Evolutionary conservation across 2,113 vertebrate species (phyloP).

Genomic region (Gopherus evgoodei): DNA sequence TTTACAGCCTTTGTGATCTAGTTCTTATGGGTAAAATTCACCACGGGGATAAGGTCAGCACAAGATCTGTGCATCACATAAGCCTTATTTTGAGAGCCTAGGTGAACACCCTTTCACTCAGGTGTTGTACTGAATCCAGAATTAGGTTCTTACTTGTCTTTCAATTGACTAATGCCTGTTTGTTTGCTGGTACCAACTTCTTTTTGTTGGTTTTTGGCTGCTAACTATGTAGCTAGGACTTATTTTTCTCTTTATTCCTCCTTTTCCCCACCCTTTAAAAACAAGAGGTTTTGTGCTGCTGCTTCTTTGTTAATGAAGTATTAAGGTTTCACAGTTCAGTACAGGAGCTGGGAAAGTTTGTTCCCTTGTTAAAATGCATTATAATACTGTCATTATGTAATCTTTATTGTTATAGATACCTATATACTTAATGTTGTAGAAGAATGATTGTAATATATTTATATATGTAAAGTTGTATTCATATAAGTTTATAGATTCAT

Average conservation of each 20-base stretch:
- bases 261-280: background rate
- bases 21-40: background rate
- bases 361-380: background rate
- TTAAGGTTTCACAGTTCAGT: background rate
- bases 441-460: background rate
- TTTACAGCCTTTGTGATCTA: background rate
- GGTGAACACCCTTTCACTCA: background rate
- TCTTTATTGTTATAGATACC: background rate
- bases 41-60: constrained; percentile 35
- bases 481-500: background rate
- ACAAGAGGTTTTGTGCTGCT: background rate
- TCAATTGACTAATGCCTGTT: background rate
- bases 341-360: background rate
- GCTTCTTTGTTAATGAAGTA: background rate
- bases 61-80: background rate
- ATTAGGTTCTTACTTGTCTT: background rate
- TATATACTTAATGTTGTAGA: background rate
- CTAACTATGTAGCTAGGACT: background rate
- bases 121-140: background rate
- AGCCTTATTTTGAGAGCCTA: constrained; percentile 13
- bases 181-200: background rate
- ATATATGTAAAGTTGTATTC: background rate
- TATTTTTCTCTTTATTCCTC: background rate
- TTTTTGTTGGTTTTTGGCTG: background rate
- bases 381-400: background rate